phyloP scores from a whole-genome alignment of 2,113 vertebrate species.

The Plecturocebus donacophilus region DNA sequence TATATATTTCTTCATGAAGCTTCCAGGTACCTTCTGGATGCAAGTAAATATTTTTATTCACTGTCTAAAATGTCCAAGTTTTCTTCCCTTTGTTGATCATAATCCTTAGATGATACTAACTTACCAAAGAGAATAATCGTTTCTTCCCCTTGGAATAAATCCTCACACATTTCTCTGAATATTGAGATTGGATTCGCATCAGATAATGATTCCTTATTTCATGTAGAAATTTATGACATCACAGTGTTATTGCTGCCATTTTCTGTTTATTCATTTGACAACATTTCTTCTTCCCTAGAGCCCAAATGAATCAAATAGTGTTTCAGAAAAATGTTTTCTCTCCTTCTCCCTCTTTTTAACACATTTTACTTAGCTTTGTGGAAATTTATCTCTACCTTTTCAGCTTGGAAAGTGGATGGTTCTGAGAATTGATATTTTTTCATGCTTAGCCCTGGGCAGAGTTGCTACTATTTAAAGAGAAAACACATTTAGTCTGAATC shows the following conservation, averaged over 20 bases:
- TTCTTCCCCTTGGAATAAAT: not conserved
- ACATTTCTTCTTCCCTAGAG: not conserved
- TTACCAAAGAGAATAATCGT: not conserved
- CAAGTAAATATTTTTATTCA: conserved; percentile 28
- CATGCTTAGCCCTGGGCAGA: not conserved
- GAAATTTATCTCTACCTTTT: not conserved
- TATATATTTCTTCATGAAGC: not conserved
- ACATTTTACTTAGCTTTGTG: not conserved
- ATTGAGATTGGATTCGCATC: not conserved
- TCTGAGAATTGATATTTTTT: not conserved
- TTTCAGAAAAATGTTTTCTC: not conserved
- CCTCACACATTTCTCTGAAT: not conserved
- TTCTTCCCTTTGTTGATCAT: not conserved
- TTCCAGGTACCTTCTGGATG: conserved; percentile 12
- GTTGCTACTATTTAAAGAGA: not conserved
- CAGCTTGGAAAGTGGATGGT: not conserved
- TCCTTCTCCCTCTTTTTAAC: not conserved
- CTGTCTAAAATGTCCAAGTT: not conserved
- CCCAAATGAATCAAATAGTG: not conserved
- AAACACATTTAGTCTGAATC: not conserved
- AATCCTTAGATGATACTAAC: not conserved
- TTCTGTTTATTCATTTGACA: not conserved
- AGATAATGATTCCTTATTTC: not conserved
- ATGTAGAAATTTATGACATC: not conserved
- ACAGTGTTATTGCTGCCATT: not conserved